Base-by-base conservation (phyloP, 2,113 vertebrate species). In the Formicarius rufipectus region DNA sequence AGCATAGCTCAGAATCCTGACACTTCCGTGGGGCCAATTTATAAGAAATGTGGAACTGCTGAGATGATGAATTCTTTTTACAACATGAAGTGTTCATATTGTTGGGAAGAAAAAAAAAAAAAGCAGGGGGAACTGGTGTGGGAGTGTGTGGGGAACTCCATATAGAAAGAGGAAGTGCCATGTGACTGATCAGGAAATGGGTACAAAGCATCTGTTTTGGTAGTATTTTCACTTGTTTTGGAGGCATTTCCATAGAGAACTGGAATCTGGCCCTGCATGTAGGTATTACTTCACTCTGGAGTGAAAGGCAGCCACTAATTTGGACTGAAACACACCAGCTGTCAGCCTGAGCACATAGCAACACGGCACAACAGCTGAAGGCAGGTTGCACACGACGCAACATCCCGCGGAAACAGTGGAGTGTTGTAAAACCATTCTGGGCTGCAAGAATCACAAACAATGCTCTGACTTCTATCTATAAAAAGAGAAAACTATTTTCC, bases 151-250 rank as follows among this genome's bases (percentile, higher is more conserved):
- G 86, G 87, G 93, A 95, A 83, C 89, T 97, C 87, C 62, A 9
- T 91, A 69, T 73, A 96, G 94, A 95, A 95, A 87, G 87, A 91
- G 96, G 96, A 97, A 97, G 89, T 87, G 33, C 64, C 0, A 0
- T 84, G 71, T 93, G 81, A 91, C 91, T 79, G 77, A 73, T 79
- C 91, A 95, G 96, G 96, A 97, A 97, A 89, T n/a, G 82, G 81
- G 84, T 72, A 84, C 91, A 89, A 93, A 95, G 81, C 81, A 45
- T 76, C 62, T 87, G 60, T 89, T 91, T 95, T 84, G 77, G 58
- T 89, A 82, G 87, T 95, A 96, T 97, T 96, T 96, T 95, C 81
- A 39, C 69, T 94, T 97, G 96, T 96, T 96, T 96, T 78, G 93
- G 74, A 93, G 87, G 78, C 56, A 97, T 97, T 97, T 96, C 96